These are phyloP conservation scores for Pyrocephalus nanus DNA, from an alignment of 2,797 vertebrate species.

Conservation along the genomic window DNA sequence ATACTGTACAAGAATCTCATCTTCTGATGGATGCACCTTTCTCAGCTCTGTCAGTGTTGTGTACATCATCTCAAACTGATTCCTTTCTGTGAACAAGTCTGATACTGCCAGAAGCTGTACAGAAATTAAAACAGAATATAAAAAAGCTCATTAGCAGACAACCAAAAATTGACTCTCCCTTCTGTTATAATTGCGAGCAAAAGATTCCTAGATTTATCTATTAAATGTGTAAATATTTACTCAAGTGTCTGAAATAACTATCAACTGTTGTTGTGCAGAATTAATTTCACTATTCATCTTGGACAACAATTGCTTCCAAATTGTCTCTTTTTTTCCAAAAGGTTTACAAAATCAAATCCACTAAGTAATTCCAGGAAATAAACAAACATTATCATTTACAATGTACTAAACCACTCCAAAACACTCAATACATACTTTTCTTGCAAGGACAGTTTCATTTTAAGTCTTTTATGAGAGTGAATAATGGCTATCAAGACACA, in stretches of 20 bases:
- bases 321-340: neutral
- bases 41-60: slow-evolving; percentile 89
- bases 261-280: neutral
- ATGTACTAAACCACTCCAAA: neutral
- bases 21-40: slow-evolving; percentile 92
- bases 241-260: neutral
- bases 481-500: neutral
- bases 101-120: slow-evolving; percentile 93
- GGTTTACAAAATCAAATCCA: neutral
- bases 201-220: neutral
- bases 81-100: slow-evolving; percentile 97
- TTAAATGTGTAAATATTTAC: neutral
- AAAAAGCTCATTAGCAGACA: neutral
- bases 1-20: slow-evolving; percentile 96
- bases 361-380: neutral
- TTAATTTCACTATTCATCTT: neutral
- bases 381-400: neutral
- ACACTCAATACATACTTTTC: neutral
- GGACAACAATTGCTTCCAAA: neutral
- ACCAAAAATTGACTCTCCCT: neutral
- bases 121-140: neutral
- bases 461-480: neutral
- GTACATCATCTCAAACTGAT: slow-evolving; percentile 99
- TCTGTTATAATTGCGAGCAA: neutral
- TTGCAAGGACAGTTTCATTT: neutral